Evolutionary conservation across 2,888 invertebrate genomes (phyloP), one percentile per base, ranked within the genome.

Genomic region (Chrysolina haemoptera): DNA sequence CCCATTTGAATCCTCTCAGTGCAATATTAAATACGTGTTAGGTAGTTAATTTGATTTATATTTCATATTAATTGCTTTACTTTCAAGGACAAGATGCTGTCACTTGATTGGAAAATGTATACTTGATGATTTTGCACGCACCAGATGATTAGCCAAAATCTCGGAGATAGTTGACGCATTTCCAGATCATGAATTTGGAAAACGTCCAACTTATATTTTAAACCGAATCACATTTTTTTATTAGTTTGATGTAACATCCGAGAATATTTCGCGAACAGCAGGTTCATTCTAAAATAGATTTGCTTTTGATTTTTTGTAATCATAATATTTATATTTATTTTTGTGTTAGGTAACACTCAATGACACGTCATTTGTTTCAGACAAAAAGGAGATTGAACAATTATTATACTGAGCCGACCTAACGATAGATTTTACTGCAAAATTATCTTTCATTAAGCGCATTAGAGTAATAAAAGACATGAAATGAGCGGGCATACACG

Each of bases 181-280:
- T 59, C 59, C 12, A 27, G 22, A 59, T 27, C 59, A n/a, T 16
- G 35, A 59, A 59, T n/a, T 59, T 59, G 59, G 59, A 22, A 4
- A n/a, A 27, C n/a, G 14, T 27, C 59, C 59, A 59, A 27, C 50
- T 12, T 35, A 53, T 35, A 9, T 27, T 35, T 27, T 59, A 16
- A 53, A n/a, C 59, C 35, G 59, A 59, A 59, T 59, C 10, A 27
- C 27, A 59, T 59, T 59, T 59, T 59, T 59, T 59, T 59, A 22
- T 35, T 27, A n/a, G 27, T 59, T 12, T 59, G 0, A 35, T 59
- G n/a, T 59, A 59, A 50, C 27, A n/a, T 27, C 59, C 59, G 27
- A 35, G 35, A 59, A 59, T 59, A 59, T 14, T 16, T n/a, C 14
- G 35, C 35, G 35, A n/a, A 59, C 59, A n/a, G 53, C 11, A 53